Conservation (phyloP, 2,797 vertebrate genomes). For the Parotocinclus haroldoi region DNA sequence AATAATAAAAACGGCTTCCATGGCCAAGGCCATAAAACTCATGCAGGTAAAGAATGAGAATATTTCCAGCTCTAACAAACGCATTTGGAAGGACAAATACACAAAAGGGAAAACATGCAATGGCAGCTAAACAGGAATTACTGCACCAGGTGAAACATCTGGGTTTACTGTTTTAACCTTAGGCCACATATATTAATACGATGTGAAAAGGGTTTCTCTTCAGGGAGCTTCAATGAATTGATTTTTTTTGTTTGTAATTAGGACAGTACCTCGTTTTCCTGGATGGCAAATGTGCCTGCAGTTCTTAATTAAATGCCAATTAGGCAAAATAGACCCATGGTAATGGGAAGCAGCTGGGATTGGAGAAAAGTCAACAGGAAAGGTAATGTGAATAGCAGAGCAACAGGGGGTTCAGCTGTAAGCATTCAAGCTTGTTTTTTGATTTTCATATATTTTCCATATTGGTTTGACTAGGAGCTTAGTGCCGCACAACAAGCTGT, state of each 20-base stretch:
- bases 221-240: conserved; percentile 6
- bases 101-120: conserved; percentile 30
- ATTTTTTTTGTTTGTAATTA: conserved; percentile 15
- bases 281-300: conserved; percentile 38
- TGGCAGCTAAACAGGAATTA: conserved; percentile 15
- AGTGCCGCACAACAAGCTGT: too few species aligned
- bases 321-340: conserved; percentile 41
- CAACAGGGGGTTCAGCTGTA: conserved; percentile 2
- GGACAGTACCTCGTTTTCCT: conserved; percentile 15
- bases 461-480: background rate
- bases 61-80: background rate
- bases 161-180: conserved; percentile 8
- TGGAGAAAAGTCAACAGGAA: conserved; percentile 36
- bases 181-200: conserved; percentile 13
- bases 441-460: background rate
- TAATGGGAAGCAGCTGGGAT: conserved; percentile 32
- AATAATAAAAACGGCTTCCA: background rate
- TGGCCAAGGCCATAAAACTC: background rate
- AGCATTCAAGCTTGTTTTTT: background rate
- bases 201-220: conserved; percentile 44
- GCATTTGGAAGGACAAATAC: background rate
- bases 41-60: background rate
- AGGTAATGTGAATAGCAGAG: conserved; percentile 19
- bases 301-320: conserved; percentile 55
- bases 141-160: conserved; percentile 10